phyloP scores from a whole-genome alignment of 2,888 invertebrate species.

The Galerucella calmariensis region DNA sequence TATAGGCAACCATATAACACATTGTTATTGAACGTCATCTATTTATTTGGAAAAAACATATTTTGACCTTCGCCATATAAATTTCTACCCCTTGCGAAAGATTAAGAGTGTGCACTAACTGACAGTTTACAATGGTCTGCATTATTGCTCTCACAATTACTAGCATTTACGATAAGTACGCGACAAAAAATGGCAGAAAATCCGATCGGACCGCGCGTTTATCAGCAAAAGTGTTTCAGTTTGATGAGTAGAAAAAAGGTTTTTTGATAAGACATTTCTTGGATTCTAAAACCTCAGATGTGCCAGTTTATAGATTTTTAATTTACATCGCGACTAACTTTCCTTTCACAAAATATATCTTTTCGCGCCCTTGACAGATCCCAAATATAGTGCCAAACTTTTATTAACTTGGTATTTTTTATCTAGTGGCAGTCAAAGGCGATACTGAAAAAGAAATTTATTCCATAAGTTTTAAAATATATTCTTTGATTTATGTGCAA shows the following conservation, averaged over 20 bases:
- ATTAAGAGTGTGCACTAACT: no score
- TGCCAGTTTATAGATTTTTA: conserved; percentile 1
- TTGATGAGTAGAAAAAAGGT: not conserved
- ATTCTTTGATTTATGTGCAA: not conserved
- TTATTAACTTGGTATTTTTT: not conserved
- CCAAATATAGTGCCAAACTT: not conserved
- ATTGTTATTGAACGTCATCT: no score
- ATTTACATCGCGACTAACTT: not conserved
- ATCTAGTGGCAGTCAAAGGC: not conserved
- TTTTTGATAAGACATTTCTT: not conserved
- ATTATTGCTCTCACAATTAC: no score
- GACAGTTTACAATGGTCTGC: no score
- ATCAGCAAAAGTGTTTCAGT: no score
- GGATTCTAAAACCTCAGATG: not conserved
- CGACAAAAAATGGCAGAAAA: no score
- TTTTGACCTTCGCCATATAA: no score
- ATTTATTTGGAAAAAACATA: no score
- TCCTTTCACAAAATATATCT: not conserved
- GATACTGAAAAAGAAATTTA: not conserved
- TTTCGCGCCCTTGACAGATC: not conserved
- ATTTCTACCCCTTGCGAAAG: no score
- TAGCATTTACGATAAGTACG: no score
- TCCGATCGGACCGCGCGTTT: no score
- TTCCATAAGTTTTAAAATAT: not conserved
- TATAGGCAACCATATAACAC: no score